These are phyloP conservation scores for Operophtera brumata DNA, from an alignment of 2,888 invertebrate species.

Conservation along the genomic window DNA sequence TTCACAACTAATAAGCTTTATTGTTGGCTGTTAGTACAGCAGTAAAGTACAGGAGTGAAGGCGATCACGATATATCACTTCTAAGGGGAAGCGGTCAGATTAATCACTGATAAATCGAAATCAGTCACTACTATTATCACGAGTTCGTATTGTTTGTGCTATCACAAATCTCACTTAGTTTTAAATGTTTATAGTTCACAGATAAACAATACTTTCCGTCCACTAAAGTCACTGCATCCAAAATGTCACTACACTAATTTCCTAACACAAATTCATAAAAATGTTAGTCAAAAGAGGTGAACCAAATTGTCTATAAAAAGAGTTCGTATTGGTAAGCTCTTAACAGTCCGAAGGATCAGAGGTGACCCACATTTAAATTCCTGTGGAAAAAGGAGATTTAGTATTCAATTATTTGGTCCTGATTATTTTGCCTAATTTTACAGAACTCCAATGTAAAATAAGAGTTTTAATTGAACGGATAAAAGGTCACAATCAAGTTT, in stretches of 20 bases:
- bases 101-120: conserved; percentile 6
- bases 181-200: not conserved
- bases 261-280: not conserved
- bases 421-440: not conserved
- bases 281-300: not conserved
- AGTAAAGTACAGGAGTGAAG: conserved; percentile 2
- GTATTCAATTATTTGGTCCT: not conserved
- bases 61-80: not conserved
- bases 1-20: conserved; percentile 19
- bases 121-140: conserved; percentile 1
- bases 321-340: not conserved
- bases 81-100: conserved; percentile 1
- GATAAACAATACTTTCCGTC: not conserved
- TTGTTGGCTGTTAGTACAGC: conserved; percentile 17
- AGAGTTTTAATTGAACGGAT: no score
- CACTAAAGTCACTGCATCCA: conserved; percentile 11
- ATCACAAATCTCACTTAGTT: not conserved
- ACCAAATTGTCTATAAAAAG: not conserved
- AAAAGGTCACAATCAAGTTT: no score
- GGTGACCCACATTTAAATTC: not conserved
- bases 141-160: conserved; percentile 2
- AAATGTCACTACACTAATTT: not conserved
- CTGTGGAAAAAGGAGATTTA: not conserved
- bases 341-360: not conserved
- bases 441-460: no score